Conservation (phyloP, 2,113 vertebrate species). For the Pedionomus torquatus region DNA sequence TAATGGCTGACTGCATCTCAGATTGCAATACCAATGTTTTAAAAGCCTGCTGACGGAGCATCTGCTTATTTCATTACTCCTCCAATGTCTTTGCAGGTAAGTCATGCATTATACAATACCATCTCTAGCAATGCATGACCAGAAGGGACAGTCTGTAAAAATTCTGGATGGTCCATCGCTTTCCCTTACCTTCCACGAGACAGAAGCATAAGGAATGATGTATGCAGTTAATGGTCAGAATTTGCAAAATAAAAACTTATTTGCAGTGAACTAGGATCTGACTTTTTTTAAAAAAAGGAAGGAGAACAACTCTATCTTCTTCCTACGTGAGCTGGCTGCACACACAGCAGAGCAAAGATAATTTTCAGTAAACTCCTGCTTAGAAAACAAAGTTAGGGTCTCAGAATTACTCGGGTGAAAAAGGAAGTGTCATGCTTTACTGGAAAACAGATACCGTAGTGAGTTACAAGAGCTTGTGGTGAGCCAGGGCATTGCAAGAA, state of each 20-base stretch:
- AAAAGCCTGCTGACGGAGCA: constrained; percentile 58
- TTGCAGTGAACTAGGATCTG: background rate
- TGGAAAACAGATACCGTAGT: background rate
- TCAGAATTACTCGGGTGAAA: background rate
- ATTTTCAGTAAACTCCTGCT: background rate
- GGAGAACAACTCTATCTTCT: background rate
- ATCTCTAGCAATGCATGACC: background rate
- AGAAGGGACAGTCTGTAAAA: constrained; percentile 1
- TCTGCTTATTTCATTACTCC: constrained; percentile 61
- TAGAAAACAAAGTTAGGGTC: background rate
- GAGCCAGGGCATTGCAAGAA: background rate
- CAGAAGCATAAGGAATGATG: background rate
- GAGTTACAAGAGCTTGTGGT: background rate
- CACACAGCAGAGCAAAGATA: background rate
- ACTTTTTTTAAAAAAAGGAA: background rate
- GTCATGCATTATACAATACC: constrained; percentile 11
- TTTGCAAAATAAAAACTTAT: background rate
- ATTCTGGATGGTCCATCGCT: background rate
- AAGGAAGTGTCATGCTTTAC: background rate
- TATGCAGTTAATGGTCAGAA: background rate
- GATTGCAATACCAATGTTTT: constrained; percentile 55
- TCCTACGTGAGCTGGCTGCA: background rate
- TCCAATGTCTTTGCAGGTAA: constrained; percentile 37
- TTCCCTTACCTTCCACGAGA: background rate
- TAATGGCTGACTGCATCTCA: constrained; percentile 50